These are phyloP conservation scores for Nyctereutes procyonoides DNA, from an alignment of 2,113 vertebrate species.

Conservation along the genomic window DNA sequence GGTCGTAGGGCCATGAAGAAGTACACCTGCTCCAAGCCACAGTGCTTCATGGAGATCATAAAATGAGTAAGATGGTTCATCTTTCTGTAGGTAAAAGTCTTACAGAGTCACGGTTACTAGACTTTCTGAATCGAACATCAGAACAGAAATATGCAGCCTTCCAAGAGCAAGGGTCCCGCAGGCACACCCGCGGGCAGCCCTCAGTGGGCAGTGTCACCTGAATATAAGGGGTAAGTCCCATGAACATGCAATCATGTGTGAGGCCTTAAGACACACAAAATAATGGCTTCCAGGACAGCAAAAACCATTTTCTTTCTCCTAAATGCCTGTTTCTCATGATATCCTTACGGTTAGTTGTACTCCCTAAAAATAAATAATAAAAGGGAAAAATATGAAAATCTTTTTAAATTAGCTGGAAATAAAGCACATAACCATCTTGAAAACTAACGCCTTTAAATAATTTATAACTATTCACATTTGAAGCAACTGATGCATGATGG, in stretches of 20 bases:
- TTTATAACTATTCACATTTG: not conserved
- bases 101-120: rapidly evolving
- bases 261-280: not conserved
- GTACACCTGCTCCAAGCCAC: rapidly evolving
- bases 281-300: not conserved
- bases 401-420: not conserved
- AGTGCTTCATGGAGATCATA: not conserved
- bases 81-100: not conserved
- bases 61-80: rapidly evolving
- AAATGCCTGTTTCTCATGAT: not conserved
- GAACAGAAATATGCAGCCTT: not conserved
- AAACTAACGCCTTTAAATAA: not conserved
- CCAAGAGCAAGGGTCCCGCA: not conserved
- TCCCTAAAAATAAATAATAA: not conserved
- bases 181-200: not conserved
- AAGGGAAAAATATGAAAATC: not conserved
- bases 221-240: not conserved
- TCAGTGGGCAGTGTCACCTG: no score
- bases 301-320: not conserved
- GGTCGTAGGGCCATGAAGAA: rapidly evolving
- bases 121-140: not conserved
- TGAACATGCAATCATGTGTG: rapidly evolving
- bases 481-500: not conserved
- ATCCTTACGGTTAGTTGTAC: not conserved
- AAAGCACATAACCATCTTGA: not conserved